Percentiles rank a stretch among this genome's conserved stretches.
Conservation (phyloP, 92 coral and sea anemone genomes). For the Parazoanthus swiftii region DNA sequence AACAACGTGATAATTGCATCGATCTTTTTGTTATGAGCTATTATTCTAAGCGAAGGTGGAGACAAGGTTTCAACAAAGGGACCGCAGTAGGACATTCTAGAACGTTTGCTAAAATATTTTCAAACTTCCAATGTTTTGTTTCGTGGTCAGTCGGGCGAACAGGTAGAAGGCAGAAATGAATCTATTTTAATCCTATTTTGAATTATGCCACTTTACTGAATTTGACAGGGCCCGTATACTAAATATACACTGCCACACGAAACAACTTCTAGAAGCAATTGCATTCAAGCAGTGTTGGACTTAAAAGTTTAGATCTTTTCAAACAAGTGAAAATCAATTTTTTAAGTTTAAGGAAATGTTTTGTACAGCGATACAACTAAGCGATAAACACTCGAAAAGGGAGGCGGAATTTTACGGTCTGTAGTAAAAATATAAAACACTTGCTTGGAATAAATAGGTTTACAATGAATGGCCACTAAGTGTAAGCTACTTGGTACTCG, state of each 20-base stretch:
- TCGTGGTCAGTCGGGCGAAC: neutral
- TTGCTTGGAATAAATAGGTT: neutral
- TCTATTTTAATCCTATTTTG: neutral
- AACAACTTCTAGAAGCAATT: too few species aligned
- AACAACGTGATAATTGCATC: neutral
- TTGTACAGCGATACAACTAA: neutral
- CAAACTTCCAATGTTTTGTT: conserved; percentile 14
- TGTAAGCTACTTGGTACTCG: neutral
- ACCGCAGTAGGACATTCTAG: conserved; percentile 27
- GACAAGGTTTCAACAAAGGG: neutral
- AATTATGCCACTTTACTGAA: too few species aligned
- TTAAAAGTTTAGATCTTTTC: neutral
- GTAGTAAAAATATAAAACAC: neutral
- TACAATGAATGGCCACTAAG: neutral
- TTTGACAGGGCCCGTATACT: neutral
- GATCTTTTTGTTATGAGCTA: conserved; percentile 2
- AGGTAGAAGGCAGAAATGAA: neutral
- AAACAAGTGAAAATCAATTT: neutral
- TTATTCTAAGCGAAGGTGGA: neutral
- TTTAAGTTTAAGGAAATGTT: too few species aligned
- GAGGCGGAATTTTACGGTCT: neutral
- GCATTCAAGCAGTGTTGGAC: neutral
- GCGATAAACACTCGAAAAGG: neutral
- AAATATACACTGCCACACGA: neutral
- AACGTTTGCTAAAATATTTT: neutral